A percentile compares a stretch with the other conserved stretches of the same genome.
Evolutionary conservation across 2,888 invertebrate species (phyloP).

Genomic region (Phengaris arion): DNA sequence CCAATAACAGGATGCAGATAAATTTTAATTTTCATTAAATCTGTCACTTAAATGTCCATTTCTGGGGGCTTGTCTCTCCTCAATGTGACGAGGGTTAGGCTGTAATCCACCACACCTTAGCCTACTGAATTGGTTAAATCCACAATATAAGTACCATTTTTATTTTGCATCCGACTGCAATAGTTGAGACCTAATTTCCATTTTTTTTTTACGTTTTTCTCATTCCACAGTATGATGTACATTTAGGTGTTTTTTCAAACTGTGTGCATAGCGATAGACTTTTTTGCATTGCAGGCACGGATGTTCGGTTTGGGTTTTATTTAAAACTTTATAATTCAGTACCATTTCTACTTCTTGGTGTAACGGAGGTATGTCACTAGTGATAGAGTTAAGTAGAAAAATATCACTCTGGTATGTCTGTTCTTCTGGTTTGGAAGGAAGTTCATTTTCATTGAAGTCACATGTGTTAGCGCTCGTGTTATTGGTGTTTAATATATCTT

Average conservation of each 20-base stretch:
- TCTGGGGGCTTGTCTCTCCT: too few species aligned
- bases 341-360: conserved; percentile 12
- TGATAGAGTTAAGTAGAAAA: conserved; percentile 19
- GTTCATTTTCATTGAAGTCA: not conserved
- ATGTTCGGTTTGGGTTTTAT: not conserved
- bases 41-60: too few species aligned
- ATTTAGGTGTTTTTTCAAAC: conserved; percentile 8
- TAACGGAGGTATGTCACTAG: conserved; percentile 2
- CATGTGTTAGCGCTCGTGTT: not conserved
- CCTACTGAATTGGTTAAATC: too few species aligned
- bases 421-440: not conserved
- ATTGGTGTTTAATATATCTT: not conserved
- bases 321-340: not conserved
- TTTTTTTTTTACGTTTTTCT: not conserved
- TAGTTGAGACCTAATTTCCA: too few species aligned
- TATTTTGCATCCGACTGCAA: too few species aligned
- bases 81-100: too few species aligned
- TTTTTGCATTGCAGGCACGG: not conserved
- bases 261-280: conserved; percentile 4
- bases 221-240: not conserved
- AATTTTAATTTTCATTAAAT: too few species aligned
- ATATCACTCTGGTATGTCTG: not conserved
- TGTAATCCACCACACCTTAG: too few species aligned
- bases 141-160: too few species aligned
- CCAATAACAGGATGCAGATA: too few species aligned